A percentile compares a stretch with the other conserved stretches of the same genome.
These are phyloP conservation scores for Ophiothrix spiculata DNA, from an alignment of 35 echinoderm and acorn worm genomes.

Conservation along the genomic window DNA sequence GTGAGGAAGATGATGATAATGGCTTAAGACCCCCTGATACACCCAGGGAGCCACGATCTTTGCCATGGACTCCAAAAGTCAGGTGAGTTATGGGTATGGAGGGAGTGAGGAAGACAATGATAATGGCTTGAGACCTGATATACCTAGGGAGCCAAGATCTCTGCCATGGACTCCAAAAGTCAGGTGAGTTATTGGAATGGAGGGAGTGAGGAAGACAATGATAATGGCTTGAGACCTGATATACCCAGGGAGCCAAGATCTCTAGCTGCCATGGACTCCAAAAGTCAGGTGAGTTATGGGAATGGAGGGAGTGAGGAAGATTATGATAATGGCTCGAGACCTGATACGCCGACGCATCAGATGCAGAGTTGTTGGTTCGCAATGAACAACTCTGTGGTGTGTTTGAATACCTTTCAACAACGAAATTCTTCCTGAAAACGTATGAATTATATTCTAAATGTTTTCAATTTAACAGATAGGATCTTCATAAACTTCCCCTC, in stretches of 20 bases:
- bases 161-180: constrained; percentile 98
- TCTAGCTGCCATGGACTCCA: constrained; percentile 95
- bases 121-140: constrained; percentile 50
- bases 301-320: constrained; percentile 70
- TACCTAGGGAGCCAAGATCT: constrained; percentile 80
- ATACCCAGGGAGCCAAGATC: constrained; percentile 83
- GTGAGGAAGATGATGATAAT: constrained; percentile 88
- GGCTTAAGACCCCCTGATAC: constrained; percentile 57
- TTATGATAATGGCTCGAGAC: constrained; percentile 57
- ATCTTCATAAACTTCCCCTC: too few species aligned
- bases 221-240: constrained; percentile 52
- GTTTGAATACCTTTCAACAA: too few species aligned
- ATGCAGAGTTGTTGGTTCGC: too few species aligned
- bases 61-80: constrained; percentile 98
- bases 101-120: constrained; percentile 87
- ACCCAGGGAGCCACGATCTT: constrained; percentile 76
- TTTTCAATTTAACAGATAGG: too few species aligned
- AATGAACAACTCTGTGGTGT: too few species aligned
- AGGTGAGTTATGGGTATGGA: constrained; percentile 57
- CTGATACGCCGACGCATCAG: constrained; percentile 86
- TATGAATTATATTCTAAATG: too few species aligned
- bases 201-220: constrained; percentile 81
- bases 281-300: constrained; percentile 84
- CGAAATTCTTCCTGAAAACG: too few species aligned
- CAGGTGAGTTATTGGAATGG: constrained; percentile 57